These are phyloP conservation scores for Chydorus sphaericus DNA, from an alignment of 2,888 invertebrate species.

Conservation along the genomic window DNA sequence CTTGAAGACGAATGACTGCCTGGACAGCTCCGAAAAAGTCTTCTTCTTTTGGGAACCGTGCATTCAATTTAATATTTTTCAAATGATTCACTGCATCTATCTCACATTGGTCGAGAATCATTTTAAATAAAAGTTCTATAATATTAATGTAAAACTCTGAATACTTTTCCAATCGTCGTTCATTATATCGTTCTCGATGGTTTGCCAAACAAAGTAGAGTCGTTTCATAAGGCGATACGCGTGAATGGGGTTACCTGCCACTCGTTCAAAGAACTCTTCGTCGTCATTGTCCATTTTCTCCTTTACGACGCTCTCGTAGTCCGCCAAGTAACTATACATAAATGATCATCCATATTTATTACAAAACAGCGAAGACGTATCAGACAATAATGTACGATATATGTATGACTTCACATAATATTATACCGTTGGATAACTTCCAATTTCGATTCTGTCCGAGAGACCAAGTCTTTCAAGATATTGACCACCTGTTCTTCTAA, in stretches of 20 bases:
- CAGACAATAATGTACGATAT: too few relatives aligned
- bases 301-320: slow-evolving; percentile 6
- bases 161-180: slow-evolving; percentile 16
- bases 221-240: slow-evolving; percentile 26
- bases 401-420: too few relatives aligned
- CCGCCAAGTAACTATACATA: slow-evolving; percentile 9
- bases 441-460: slow-evolving; percentile 18
- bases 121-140: too few relatives aligned
- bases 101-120: too few relatives aligned
- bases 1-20: slow-evolving; percentile 24
- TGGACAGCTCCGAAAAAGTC: slow-evolving; percentile 26
- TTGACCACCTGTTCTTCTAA: slow-evolving; percentile 21
- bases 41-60: slow-evolving; percentile 21
- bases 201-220: slow-evolving; percentile 24
- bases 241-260: slow-evolving; percentile 24
- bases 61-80: neutral
- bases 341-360: too few relatives aligned
- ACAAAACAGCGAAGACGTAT: too few relatives aligned
- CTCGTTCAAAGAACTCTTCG: slow-evolving; percentile 16
- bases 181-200: slow-evolving; percentile 19
- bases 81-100: slow-evolving; percentile 7
- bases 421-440: slow-evolving; percentile 19
- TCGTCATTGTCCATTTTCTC: slow-evolving; percentile 12
- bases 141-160: neutral
- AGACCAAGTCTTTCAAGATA: slow-evolving; percentile 19